Evolutionary conservation across 2,888 invertebrate genomes (phyloP).

Genomic region (Meiosimyza platycephala): DNA sequence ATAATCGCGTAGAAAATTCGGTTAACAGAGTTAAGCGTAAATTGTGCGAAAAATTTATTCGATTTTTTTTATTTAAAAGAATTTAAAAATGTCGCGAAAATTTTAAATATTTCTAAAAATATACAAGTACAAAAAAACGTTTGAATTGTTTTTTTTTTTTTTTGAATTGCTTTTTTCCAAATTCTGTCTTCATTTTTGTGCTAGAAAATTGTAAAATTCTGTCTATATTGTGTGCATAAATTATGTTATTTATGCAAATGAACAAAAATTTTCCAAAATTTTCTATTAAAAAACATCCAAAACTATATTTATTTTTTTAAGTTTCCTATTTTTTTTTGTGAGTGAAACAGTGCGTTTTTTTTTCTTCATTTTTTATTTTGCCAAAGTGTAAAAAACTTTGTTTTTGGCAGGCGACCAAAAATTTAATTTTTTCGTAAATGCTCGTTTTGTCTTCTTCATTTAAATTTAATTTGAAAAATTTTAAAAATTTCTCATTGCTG

Average conservation of each 20-base stretch:
- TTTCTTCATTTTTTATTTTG: neutral
- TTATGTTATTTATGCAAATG: neutral
- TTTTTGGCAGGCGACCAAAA: slow-evolving; percentile 33
- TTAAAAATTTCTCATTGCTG: neutral
- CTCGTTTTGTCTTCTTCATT: slow-evolving; percentile 5
- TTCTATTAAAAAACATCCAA: neutral
- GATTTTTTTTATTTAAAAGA: too few species aligned
- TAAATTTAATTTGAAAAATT: neutral
- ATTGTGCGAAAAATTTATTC: too few species aligned
- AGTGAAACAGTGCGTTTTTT: neutral
- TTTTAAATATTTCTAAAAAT: neutral
- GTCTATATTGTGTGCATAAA: neutral
- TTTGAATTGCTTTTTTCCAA: neutral
- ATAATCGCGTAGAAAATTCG: neutral
- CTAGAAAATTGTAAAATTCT: too few species aligned
- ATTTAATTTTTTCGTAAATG: slow-evolving; percentile 17
- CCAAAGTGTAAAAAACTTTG: slow-evolving; percentile 23
- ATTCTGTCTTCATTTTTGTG: too few species aligned
- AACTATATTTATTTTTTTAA: slow-evolving; percentile 16
- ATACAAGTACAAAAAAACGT: neutral
- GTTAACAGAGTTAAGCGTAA: too few species aligned
- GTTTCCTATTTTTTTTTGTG: slow-evolving; percentile 5
- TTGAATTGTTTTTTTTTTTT: too few species aligned
- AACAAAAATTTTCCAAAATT: neutral
- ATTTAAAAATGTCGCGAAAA: neutral